A percentile compares a stretch with the other conserved stretches of the same genome.
These are phyloP conservation scores for Actinopyga echinites DNA, from an alignment of 53 echinoderm and acorn worm species.

Conservation along the genomic window DNA sequence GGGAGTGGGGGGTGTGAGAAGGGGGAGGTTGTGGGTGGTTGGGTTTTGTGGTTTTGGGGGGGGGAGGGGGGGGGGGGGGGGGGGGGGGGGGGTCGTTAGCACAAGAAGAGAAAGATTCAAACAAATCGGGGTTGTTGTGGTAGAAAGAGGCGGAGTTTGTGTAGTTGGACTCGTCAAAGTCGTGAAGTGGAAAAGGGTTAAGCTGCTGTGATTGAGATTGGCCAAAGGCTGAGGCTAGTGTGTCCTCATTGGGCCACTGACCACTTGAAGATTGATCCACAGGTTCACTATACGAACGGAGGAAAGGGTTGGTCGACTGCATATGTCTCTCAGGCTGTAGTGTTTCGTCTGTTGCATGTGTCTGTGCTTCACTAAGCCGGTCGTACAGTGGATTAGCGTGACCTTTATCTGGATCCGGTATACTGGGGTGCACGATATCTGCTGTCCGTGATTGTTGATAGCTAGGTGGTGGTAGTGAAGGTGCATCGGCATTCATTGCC, in stretches of 20 bases:
- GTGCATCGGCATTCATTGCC: constrained; percentile 9
- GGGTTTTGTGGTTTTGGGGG: too few relatives aligned
- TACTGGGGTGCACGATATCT: constrained; percentile 9
- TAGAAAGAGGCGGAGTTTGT: constrained; percentile 44
- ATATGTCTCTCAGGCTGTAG: not conserved
- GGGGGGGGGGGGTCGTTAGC: constrained; percentile 23
- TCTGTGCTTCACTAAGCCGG: constrained; percentile 53
- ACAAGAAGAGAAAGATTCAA: constrained; percentile 14
- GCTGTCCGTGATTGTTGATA: constrained; percentile 1
- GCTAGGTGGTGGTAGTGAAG: constrained; percentile 11
- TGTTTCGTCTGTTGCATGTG: constrained; percentile 21
- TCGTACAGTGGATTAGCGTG: constrained; percentile 71
- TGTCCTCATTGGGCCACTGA: constrained; percentile 29
- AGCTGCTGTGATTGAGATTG: constrained; percentile 29
- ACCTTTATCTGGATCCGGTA: constrained; percentile 9
- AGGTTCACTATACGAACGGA: constrained; percentile 76
- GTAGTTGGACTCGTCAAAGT: constrained; percentile 5
- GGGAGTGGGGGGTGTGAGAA: constrained; percentile 9
- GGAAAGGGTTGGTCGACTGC: constrained; percentile 83
- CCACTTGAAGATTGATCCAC: constrained; percentile 22
- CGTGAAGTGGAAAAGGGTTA: constrained; percentile 39
- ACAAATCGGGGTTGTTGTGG: constrained; percentile 41
- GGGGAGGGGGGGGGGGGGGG: constrained; percentile 20
- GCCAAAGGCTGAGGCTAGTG: constrained; percentile 21
- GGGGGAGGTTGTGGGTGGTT: not conserved